Evolutionary conservation across 2,888 invertebrate genomes (phyloP), one percentile per base, ranked within the genome.

Genomic region (Zygothrica quintamaculata): DNA sequence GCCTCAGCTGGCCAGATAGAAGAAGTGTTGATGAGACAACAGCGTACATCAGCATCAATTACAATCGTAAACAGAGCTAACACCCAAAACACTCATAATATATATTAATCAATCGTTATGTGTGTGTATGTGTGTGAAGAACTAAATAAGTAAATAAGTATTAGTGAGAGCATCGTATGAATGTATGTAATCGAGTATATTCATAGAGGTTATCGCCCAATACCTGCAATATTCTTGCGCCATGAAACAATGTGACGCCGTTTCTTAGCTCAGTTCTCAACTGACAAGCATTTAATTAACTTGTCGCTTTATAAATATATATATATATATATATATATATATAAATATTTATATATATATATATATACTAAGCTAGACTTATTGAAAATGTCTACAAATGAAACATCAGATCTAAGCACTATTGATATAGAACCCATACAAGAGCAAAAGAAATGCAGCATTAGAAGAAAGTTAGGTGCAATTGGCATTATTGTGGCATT

Each of bases 401-500:
- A n/a, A n/a, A n/a, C n/a, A n/a, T n/a, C n/a, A n/a, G n/a, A n/a
- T n/a, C n/a, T n/a, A n/a, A n/a, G n/a, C n/a, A n/a, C n/a, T n/a
- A n/a, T n/a, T n/a, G n/a, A n/a, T n/a, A n/a, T n/a, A n/a, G n/a
- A n/a, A n/a, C n/a, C n/a, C n/a, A n/a, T n/a, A n/a, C n/a, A n/a
- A 11, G 46, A 25, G 18, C 12, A 34, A 15, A 6, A 29, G 37
- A 18, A 69, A 16, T 75, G 58, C n/a, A 25, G 58, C 47, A 33
- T 52, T 7, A 42, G 44, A 4, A 52, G 62, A 3, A 37, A 72
- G 25, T 47, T 89, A 18, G 77, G 73, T 44, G 53, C 72, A 37
- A 59, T 53, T 11, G 80, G 74, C 42, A 56, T 88, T 55, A 39
- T 79, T 33, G 11, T 81, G 12, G 78, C 88, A 3, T 65, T 89